Conservation (phyloP, 2,888 invertebrate genomes). For the Hypsopygia costalis region DNA sequence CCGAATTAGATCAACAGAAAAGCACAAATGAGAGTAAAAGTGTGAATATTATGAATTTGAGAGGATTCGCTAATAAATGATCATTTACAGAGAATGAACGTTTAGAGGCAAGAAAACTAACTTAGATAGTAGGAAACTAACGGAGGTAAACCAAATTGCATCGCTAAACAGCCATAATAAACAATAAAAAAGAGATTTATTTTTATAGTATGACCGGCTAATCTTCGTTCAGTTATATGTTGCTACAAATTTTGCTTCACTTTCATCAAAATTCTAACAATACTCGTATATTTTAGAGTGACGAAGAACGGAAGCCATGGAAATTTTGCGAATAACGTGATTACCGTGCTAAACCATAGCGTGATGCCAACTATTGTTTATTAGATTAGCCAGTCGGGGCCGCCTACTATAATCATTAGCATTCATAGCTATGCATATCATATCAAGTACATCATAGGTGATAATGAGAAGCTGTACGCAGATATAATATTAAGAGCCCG, state of each 20-base stretch:
- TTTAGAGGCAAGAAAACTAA: no score
- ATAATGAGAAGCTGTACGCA: conserved; percentile 1
- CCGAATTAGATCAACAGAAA: no score
- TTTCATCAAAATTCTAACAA: conserved; percentile 21
- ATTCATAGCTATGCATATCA: conserved; percentile 1
- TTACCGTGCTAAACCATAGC: conserved; percentile 34
- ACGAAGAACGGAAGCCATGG: conserved; percentile 45
- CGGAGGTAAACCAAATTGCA: no score
- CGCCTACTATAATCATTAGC: conserved; percentile 4
- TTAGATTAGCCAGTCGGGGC: conserved; percentile 33
- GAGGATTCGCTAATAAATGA: no score
- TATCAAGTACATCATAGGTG: not conserved
- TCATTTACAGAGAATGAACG: no score
- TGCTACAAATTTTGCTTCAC: conserved; percentile 14
- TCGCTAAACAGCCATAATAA: no score
- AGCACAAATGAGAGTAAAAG: no score
- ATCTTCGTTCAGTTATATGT: not conserved
- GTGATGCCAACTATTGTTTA: conserved; percentile 35
- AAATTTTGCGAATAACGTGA: conserved; percentile 50
- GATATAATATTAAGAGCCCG: not conserved
- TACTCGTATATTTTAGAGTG: conserved; percentile 27
- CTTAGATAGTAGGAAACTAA: no score
- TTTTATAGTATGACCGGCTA: not conserved
- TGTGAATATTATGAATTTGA: no score
- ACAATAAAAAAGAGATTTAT: no score